Evolutionary conservation across 2,888 invertebrate species (phyloP), one percentile per base, ranked within the genome.

Genomic region (Mimumesa dahlbomi): DNA sequence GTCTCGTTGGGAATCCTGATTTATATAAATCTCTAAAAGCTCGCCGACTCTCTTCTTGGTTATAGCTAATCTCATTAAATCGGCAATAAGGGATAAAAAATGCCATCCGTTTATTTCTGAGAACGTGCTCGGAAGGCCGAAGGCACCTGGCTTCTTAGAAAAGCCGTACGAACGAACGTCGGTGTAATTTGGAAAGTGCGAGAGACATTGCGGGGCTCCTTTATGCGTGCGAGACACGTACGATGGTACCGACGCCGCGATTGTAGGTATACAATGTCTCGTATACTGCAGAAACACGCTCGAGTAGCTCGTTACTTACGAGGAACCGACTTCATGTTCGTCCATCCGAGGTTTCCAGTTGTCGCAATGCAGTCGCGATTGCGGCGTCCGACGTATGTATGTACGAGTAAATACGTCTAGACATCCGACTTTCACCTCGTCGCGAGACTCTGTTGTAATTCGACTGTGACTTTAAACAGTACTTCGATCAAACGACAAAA

Each of bases 341-440:
- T 65, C 63, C 71, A 50, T 70, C 64, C 72, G 70, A 50, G 53
- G 40, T 54, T 45, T 54, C 54, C 48, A 40, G 70, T 64, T 72
- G 73, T 54, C 72, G 73, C 73, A 73, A 73, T 63, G 73, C 72
- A 72, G 66, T 67, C 66, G 50, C 66, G 62, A 72, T 66, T 73
- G 73, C 73, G 72, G 50, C 65, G 46, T 29, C 50, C 43, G 38
- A 25, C 53, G 53, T 56, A 49, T 11, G 36, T 48, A 31, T 11
- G 13, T 36, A 54, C 71, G 71, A 42, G 71, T 65, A 71, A 71
- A 73, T 65, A 61, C 72, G 72, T 73, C 71, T 65, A 69, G 70
- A 71, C 70, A 43, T 62, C 70, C 69, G 70, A 71, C 70, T 71
- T 71, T 71, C 70, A 71, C 70, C 62, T 57, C 31, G 57, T 45